Evolutionary conservation across 1,140 invertebrate genomes (phyloP), one percentile per base, ranked within the genome.

Genomic region (Belonocnema kinseyi): DNA sequence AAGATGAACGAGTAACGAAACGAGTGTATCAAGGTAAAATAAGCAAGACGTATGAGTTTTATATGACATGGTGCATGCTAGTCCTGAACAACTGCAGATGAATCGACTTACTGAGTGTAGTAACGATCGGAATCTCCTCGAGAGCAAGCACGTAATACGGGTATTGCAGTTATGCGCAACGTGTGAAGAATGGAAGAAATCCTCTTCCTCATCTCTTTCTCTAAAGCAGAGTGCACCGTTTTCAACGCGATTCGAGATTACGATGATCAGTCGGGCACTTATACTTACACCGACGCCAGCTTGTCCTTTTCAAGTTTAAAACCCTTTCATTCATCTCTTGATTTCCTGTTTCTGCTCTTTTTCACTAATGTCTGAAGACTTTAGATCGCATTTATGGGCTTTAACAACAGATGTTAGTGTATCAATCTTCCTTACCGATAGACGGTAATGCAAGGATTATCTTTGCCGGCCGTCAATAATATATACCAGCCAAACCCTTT

Each of bases 121-220:
- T 83, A 82, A 83, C 78, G 80, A 82, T 77, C 78, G 82, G 80
- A 84, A 82, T 79, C 75, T 77, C 52, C 73, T 76, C 75, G 78
- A 77, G 75, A 77, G 79, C 80, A 73, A 61, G 72, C 77, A 82
- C 72, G 73, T 72, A 82, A 79, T 81, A 73, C 72, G 17, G 50
- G 72, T 73, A 33, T 76, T 79, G 72, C 50, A 52, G 40, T 12
- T 73, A 73, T 73, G 72, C 72, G 50, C 50, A 52, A 21, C 21
- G 12, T 81, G 80, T 77, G 77, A 80, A 83, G 84, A 86, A 85
- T 80, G 74, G 66, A 80, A 80, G 75, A 84, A 83, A 83, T 87
- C 86, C 82, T 86, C 86, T 81, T 85, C 85, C 87, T 86, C 87
- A 87, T 89, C 66, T 76, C 73, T 77, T 76, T 76, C 72, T 79